Percentiles rank a stretch among this genome's conserved stretches.
Evolutionary conservation across 2,797 vertebrate genomes (phyloP).

Genomic region (Alca torda): DNA sequence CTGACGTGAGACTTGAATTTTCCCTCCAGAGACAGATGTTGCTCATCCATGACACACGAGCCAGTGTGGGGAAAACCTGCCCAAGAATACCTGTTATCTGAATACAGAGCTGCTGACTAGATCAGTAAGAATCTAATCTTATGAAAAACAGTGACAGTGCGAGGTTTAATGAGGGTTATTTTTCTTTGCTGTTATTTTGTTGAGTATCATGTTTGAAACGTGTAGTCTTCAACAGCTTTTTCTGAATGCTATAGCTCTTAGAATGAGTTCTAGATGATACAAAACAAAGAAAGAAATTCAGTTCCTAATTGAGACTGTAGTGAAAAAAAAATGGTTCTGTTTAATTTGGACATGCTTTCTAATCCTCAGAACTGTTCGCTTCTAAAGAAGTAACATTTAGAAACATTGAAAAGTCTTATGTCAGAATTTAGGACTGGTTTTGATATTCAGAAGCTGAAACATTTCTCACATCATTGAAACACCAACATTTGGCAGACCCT

Average conservation of each 20-base stretch:
- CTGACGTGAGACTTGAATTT: background rate
- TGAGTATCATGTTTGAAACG: background rate
- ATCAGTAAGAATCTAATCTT: background rate
- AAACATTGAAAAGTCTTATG: background rate
- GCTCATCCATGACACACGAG: background rate
- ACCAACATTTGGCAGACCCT: background rate
- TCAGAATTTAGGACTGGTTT: background rate
- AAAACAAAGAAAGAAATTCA: background rate
- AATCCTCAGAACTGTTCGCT: background rate
- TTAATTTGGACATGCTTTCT: background rate
- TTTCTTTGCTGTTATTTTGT: background rate
- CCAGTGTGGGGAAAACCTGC: background rate
- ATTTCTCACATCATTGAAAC: background rate
- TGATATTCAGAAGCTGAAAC: background rate
- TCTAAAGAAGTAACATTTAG: background rate
- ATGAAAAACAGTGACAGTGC: background rate
- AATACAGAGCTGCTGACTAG: background rate
- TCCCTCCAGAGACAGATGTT: background rate
- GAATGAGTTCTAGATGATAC: background rate
- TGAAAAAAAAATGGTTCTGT: background rate
- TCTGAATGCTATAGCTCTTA: background rate
- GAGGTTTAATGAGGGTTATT: background rate
- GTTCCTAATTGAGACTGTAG: background rate
- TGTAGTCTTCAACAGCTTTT: background rate
- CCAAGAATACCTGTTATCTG: background rate